A percentile compares a stretch with the other conserved stretches of the same genome.
phyloP scores from a whole-genome alignment of 1,140 invertebrate species.

The Lepidurus arcticus region DNA sequence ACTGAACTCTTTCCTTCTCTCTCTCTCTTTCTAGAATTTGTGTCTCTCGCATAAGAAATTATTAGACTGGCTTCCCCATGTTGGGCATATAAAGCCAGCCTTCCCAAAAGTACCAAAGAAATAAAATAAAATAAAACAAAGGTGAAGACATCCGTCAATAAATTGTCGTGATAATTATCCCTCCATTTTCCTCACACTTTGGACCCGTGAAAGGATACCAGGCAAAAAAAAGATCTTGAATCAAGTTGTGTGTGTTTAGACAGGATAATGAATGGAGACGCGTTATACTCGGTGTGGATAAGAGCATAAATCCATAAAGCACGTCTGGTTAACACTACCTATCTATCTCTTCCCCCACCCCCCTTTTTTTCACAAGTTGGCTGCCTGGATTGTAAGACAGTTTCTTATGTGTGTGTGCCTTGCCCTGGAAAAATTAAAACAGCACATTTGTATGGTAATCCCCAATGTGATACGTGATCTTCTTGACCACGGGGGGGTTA shows the following conservation, averaged over 20 bases:
- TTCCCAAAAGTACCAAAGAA: not conserved
- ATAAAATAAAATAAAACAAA: too few relatives aligned
- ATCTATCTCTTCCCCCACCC: not conserved
- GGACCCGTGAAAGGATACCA: not conserved
- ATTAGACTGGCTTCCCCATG: not conserved
- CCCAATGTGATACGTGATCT: constrained; percentile 15
- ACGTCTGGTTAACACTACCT: constrained; percentile 1
- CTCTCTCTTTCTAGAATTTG: not conserved
- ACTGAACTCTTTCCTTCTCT: not conserved
- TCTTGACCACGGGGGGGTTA: constrained; percentile 13
- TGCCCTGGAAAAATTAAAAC: constrained; percentile 18
- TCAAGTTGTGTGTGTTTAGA: not conserved
- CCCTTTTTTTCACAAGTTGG: not conserved
- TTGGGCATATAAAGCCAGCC: not conserved
- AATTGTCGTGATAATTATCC: constrained; percentile 1
- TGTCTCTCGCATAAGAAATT: not conserved
- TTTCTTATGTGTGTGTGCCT: not conserved
- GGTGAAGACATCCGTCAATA: not conserved
- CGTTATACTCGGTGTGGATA: not conserved
- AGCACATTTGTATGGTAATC: constrained; percentile 22
- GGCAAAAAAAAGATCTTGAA: not conserved
- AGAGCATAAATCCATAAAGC: not conserved
- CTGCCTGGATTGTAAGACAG: not conserved
- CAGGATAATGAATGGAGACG: constrained; percentile 14
- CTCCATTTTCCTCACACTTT: not conserved